Conservation (phyloP, 2,888 invertebrate species). For the Mimas tiliae region DNA sequence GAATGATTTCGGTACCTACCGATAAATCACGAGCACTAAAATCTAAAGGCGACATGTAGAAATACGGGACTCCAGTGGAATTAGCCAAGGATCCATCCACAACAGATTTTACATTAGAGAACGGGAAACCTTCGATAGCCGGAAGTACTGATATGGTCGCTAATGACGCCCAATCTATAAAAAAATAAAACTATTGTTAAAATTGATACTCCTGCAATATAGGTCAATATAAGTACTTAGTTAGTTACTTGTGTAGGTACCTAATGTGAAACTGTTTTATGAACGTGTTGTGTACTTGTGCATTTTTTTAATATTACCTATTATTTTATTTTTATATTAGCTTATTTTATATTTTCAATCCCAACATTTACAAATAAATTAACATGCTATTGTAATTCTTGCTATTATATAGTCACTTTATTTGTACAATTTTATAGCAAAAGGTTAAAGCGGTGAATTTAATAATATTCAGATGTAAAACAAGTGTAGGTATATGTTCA, state of each 20-base stretch:
- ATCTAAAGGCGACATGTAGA: slow-evolving; percentile 90
- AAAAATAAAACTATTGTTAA: slow-evolving; percentile 26
- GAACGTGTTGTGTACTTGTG: not conserved
- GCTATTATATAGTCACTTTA: not conserved
- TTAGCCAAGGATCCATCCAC: slow-evolving; percentile 88
- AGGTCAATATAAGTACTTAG: no score
- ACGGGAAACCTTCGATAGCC: slow-evolving; percentile 86
- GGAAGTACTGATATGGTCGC: slow-evolving; percentile 87
- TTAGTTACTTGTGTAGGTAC: no score
- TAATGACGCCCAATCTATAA: slow-evolving; percentile 89
- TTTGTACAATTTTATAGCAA: not conserved
- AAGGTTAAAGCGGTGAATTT: not conserved
- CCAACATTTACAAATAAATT: not conserved
- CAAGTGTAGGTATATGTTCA: no score
- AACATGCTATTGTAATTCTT: not conserved
- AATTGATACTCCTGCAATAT: not conserved
- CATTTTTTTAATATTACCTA: no score
- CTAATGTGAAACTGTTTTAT: no score
- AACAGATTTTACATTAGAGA: slow-evolving; percentile 88
- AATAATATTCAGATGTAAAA: not conserved
- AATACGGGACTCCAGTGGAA: slow-evolving; percentile 89
- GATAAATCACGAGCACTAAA: slow-evolving; percentile 87
- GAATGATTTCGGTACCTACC: slow-evolving; percentile 68
- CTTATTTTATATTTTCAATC: not conserved
- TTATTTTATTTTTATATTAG: no score